Evolutionary conservation across 2,888 invertebrate species (phyloP).

Genomic region (Pristionchus arcanus): DNA sequence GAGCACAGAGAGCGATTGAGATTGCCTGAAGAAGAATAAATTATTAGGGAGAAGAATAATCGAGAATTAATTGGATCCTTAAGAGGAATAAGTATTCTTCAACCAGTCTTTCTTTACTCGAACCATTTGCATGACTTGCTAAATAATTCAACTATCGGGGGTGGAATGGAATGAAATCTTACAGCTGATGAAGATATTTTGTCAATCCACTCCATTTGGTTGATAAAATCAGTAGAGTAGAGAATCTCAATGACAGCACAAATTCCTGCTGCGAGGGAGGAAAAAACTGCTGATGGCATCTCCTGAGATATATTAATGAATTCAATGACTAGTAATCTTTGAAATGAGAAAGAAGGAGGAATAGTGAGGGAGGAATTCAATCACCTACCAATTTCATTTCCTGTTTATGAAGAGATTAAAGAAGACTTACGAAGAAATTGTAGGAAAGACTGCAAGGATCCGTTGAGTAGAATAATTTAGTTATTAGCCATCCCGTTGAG

Average conservation of each 20-base stretch:
- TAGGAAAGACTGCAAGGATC: conserved; percentile 47
- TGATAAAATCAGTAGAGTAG: conserved; percentile 72
- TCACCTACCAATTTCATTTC: not conserved
- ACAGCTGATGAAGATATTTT: conserved; percentile 73
- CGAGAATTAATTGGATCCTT: not conserved
- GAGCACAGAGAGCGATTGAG: conserved; percentile 67
- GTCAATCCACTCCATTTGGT: conserved; percentile 70
- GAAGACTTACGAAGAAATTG: conserved; percentile 54
- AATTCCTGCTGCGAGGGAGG: conserved; percentile 71
- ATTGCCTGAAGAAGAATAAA: conserved; percentile 61
- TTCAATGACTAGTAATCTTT: not conserved
- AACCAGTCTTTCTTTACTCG: no score
- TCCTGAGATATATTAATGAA: conserved; percentile 63
- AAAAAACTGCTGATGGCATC: conserved; percentile 76
- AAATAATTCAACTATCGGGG: no score
- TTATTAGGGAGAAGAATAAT: conserved; percentile 7
- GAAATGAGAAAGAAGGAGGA: not conserved
- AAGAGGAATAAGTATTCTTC: no score
- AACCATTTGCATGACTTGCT: no score
- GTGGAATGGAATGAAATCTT: conserved; percentile 31
- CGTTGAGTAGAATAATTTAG: conserved; percentile 33
- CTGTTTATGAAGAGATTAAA: not conserved
- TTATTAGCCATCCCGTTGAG: conserved; percentile 47
- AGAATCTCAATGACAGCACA: conserved; percentile 76
- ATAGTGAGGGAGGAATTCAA: not conserved